Evolutionary conservation across 1,140 invertebrate genomes (phyloP).

Genomic region (Megathymus violae): DNA sequence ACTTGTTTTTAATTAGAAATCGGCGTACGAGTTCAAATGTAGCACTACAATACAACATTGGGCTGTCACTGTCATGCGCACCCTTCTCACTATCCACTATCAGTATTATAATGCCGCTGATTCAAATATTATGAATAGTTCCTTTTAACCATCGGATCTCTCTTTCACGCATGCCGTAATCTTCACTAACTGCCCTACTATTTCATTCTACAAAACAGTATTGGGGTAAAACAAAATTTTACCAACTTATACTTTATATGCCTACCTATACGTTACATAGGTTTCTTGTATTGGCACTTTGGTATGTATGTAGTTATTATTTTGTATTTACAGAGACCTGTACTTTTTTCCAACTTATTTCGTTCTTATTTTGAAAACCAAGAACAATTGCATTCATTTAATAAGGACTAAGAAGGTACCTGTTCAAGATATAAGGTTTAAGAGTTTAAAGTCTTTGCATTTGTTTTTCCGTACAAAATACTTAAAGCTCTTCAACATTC

Average conservation of each 20-base stretch:
- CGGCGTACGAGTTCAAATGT: conserved; percentile 8
- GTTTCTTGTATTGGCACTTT: too few relatives aligned
- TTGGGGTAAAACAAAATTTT: conserved; percentile 4
- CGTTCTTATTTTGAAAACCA: too few relatives aligned
- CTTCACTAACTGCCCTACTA: neutral
- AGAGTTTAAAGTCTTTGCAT: too few relatives aligned
- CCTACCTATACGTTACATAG: too few relatives aligned
- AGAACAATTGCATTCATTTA: too few relatives aligned
- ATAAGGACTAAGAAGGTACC: too few relatives aligned
- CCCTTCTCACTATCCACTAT: neutral
- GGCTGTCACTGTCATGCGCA: neutral
- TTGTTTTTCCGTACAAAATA: too few relatives aligned
- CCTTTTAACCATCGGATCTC: conserved; percentile 34
- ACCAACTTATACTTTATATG: neutral
- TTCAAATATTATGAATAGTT: conserved; percentile 6
- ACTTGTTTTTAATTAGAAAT: conserved; percentile 30
- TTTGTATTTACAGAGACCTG: too few relatives aligned
- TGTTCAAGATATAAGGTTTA: too few relatives aligned
- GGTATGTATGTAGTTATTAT: too few relatives aligned
- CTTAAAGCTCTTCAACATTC: too few relatives aligned
- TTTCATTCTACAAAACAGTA: neutral
- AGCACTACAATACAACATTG: neutral
- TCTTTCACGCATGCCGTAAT: conserved; percentile 41
- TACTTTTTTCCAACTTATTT: too few relatives aligned
- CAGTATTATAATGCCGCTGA: neutral